Evolutionary conservation across 1,140 invertebrate genomes (phyloP), one percentile per base, ranked within the genome.

Genomic region (Medauroidea extradentata): DNA sequence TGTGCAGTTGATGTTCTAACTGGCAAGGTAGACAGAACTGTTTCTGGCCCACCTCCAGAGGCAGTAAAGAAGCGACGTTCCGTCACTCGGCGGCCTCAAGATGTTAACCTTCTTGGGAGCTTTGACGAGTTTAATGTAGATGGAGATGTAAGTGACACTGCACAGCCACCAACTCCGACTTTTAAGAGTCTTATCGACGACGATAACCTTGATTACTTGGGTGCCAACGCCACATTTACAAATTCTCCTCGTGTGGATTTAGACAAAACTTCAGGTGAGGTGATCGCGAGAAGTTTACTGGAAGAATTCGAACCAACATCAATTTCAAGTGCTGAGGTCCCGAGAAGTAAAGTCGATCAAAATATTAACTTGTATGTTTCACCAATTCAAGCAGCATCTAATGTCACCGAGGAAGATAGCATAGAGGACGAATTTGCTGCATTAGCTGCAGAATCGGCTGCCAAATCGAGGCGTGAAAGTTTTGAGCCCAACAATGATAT

Each of bases 381-480:
- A 11, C 29, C 29, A 4, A 11, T 34, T 34, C 29, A 7, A 34
- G 29, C 29, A 11, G 29, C 11, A 4, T 34, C 29, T 11, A 34
- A 11, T 34, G 29, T 34, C 29, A 29, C 34, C 24, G 27, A 58
- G 71, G 71, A 69, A 62, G 56, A 71, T 19, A 81, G 83, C 67
- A 65, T 75, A 52, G 87, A 86, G 60, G 81, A 89, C 69, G 88
- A 90, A 73, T 90, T 90, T 72, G 85, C 85, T 14, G 78, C 82
- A 65, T 70, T 90, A 78, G 88, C 88, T 34, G 80, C 83, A 21
- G 86, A 90, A 75, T 89, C 87, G 38, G 73, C 86, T 23, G 78
- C 79, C 62, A 82, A 84, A 67, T 59, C 58, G 57, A 50, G 39
- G 41, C 59, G 53, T 21, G 61, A 65, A 24, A 53, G 61, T 48